Evolutionary conservation across 1,140 invertebrate species (phyloP).

Genomic region (Stratiolaelaps scimitus): DNA sequence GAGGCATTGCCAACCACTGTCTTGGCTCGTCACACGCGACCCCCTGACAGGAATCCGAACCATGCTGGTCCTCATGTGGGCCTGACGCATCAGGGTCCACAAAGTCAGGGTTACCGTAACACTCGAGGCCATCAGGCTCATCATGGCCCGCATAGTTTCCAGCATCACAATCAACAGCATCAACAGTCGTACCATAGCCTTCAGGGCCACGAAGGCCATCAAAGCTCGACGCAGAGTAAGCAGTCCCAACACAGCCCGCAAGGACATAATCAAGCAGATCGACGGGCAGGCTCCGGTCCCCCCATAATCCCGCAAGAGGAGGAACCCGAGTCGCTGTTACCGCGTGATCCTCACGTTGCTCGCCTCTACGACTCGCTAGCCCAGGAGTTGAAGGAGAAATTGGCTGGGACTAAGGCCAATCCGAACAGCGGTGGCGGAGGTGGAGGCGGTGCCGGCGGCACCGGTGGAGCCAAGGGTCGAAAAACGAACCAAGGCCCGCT

Average conservation of each 20-base stretch:
- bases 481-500: conserved; percentile 53
- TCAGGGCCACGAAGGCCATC: background rate
- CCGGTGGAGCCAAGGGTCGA: conserved; percentile 14
- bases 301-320: no score
- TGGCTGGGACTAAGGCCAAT: conserved; percentile 43
- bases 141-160: conserved; percentile 31
- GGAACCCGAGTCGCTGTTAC: conserved; percentile 34
- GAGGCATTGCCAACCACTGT: no score
- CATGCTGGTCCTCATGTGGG: no score
- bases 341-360: conserved; percentile 45
- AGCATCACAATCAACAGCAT: conserved; percentile 28
- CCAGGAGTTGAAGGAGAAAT: conserved; percentile 71
- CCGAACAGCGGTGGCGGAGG: conserved; percentile 36
- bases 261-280: no score
- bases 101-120: conserved; percentile 35
- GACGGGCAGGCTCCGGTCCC: no score
- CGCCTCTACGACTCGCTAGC: conserved; percentile 76
- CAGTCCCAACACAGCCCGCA: background rate
- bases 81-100: conserved; percentile 31
- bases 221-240: background rate
- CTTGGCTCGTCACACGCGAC: no score
- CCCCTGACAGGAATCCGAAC: no score
- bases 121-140: conserved; percentile 28
- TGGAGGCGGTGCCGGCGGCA: no score
- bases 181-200: background rate